Evolutionary conservation across 1,140 invertebrate species (phyloP), one percentile per base, ranked within the genome.

Genomic region (Melanaphis sacchari): DNA sequence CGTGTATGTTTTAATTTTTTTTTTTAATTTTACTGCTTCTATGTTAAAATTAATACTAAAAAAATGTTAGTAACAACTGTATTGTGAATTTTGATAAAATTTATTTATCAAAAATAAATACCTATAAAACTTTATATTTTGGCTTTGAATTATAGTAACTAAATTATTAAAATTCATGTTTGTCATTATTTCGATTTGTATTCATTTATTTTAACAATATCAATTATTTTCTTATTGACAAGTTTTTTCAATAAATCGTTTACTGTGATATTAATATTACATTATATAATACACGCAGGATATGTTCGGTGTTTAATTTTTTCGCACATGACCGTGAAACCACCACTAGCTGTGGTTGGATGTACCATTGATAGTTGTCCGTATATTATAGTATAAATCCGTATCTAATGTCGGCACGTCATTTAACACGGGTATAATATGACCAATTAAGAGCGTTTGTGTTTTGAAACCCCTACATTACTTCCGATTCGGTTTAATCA

Each of bases 341-440:
- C 41, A 87, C 41, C 84, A 43, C 41, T 41, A 87, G 11, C 84
- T 43, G 43, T 46, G 85, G 43, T 87, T 46, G 41, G 26, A 87
- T 87, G 46, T 52, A 52, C 22, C 52, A 87, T 87, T 43, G 41
- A 46, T 87, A 87, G 46, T 49, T 89, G 36, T 26, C 43, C 49
- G 26, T 46, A 46, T n/a, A 18, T 24, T 31, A 26, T 26, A 41
- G 82, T 85, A 46, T 46, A 88, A 49, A 49, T 88, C 26, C 85
- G 87, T 89, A 89, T 89, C 87, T 38, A 54, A 54, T 89, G n/a
- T 89, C 49, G 22, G 87, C 52, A 54, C n/a, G 87, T 89, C 49
- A 89, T 89, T 89, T 89, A 89, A 89, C 87, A 89, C 87, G 87
- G 87, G 87, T 89, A 89, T 89, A 89, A 89, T 89, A 36, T 89